Conservation (phyloP, 2,797 vertebrate species). For the Danionella dracula region DNA sequence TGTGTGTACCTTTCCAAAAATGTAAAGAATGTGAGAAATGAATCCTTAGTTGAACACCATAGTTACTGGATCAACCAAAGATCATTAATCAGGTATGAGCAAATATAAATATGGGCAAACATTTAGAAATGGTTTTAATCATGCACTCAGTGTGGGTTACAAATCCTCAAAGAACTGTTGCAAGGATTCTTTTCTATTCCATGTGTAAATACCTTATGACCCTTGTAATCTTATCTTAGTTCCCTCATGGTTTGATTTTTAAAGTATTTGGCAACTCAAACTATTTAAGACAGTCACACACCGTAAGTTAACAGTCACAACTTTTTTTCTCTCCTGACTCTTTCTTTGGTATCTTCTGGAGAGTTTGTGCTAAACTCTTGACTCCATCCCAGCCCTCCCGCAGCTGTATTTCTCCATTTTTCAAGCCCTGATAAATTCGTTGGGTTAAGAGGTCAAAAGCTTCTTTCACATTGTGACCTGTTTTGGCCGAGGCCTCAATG, state of each 20-base stretch:
- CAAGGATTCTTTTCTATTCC: no score
- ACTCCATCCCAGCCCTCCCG: slow-evolving; percentile 73
- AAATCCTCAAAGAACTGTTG: neutral
- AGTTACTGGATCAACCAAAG: no score
- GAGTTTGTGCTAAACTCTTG: slow-evolving; percentile 61
- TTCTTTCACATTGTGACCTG: slow-evolving; percentile 64
- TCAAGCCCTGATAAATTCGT: slow-evolving; percentile 69
- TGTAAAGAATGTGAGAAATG: no score
- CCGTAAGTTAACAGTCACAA: slow-evolving; percentile 44
- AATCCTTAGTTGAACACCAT: no score
- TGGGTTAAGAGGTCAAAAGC: slow-evolving; percentile 69
- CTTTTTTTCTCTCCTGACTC: slow-evolving; percentile 45
- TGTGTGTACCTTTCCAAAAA: no score
- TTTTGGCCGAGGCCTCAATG: slow-evolving; percentile 77
- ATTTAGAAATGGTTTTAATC: neutral
- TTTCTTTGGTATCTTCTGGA: slow-evolving; percentile 32
- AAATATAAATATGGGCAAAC: neutral
- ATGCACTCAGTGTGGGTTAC: neutral
- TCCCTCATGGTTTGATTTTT: neutral
- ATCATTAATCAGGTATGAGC: no score
- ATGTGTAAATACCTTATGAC: neutral
- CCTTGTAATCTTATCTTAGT: neutral
- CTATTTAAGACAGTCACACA: no score
- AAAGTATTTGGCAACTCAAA: neutral
- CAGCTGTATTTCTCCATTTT: slow-evolving; percentile 60